Evolutionary conservation across 2,113 vertebrate genomes (phyloP), one percentile per base, ranked within the genome.

Genomic region (Canis aureus): DNA sequence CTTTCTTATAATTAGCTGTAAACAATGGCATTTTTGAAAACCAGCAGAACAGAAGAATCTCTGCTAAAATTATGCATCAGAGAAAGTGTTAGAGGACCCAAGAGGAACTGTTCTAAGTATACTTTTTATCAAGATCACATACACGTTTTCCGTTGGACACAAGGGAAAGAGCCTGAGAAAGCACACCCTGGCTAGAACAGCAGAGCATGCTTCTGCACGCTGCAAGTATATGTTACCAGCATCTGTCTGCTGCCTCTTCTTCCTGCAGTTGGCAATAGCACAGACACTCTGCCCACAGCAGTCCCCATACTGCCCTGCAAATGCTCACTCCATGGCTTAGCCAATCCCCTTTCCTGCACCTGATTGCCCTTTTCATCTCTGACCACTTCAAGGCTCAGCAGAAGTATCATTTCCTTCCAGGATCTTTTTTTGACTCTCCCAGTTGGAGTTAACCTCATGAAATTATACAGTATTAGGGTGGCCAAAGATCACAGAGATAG

Each of bases 211-310:
- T 5, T 49, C 64, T 89, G 20, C 6, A 17, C 6, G 2, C 32
- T 43, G 8, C 25, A 87, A 83, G n/a, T 19, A 9, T 32, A 3
- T 35, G 10, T 80, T 87, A 38, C 87, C 49, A 94, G 25, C 35
- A 59, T 32, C 57, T 27, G 4, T 85, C 55, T 57, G 43, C 38
- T 19, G 0, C 3, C 38, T 83, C 35, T 64, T 10, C 35, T 53
- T 5, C 80, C 64, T 32, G 81, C 53, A 51, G 17, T 27, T 11
- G 32, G 3, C 19, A 51, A 10, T 20, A 2, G 23, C 23, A 4
- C 15, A 17, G 55, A 27, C 11, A 38, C 17, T 5, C 13, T 20
- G 81, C 15, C 8, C 8, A 11, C 2, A 0, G 29, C 1, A 0
- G 7, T 76, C 15, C 38, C 88, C 49, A 15, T 6, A 0, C 15